Percentiles rank a stretch among this genome's conserved stretches.
phyloP scores from a whole-genome alignment of 2,888 invertebrate genomes.

The Spialia ferax region DNA sequence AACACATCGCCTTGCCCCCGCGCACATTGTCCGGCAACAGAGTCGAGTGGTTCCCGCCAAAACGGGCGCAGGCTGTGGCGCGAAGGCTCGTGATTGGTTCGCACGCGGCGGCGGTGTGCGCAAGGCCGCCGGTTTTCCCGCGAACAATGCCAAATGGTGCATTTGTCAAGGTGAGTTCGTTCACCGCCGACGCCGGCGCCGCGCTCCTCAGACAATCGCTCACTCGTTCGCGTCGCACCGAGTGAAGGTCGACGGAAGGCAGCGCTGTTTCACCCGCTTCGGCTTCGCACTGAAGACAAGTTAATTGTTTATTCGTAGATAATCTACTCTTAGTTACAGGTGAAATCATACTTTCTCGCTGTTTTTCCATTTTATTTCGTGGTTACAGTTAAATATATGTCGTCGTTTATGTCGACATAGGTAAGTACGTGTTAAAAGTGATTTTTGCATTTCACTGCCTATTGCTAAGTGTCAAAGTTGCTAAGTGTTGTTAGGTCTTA shows the following conservation, averaged over 20 bases:
- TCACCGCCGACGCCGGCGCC: slow-evolving; percentile 80
- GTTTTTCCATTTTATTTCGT: slow-evolving; percentile 46
- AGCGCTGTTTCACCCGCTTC: slow-evolving; percentile 58
- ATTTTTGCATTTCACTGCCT: background rate
- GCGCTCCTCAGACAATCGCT: slow-evolving; percentile 71
- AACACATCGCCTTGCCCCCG: slow-evolving; percentile 56
- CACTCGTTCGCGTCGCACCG: slow-evolving; percentile 69
- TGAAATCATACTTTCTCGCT: slow-evolving; percentile 63
- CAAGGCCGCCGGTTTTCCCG: slow-evolving; percentile 86
- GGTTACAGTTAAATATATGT: background rate
- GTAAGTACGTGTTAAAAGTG: background rate
- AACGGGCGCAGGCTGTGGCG: slow-evolving; percentile 83
- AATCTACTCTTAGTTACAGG: slow-evolving; percentile 73
- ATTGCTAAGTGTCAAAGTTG: no score
- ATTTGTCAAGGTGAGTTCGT: slow-evolving; percentile 87
- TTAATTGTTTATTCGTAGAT: slow-evolving; percentile 58
- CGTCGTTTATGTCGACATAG: no score
- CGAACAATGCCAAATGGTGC: slow-evolving; percentile 87
- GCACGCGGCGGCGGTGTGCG: slow-evolving; percentile 75
- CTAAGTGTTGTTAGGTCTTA: no score
- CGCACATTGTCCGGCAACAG: slow-evolving; percentile 50
- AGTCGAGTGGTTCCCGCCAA: slow-evolving; percentile 71
- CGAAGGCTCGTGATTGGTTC: slow-evolving; percentile 79
- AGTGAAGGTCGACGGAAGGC: slow-evolving; percentile 81
- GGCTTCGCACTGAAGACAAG: slow-evolving; percentile 67